Evolutionary conservation across 2,113 vertebrate species (phyloP), one percentile per base, ranked within the genome.

Genomic region (Seriola dumerili): DNA sequence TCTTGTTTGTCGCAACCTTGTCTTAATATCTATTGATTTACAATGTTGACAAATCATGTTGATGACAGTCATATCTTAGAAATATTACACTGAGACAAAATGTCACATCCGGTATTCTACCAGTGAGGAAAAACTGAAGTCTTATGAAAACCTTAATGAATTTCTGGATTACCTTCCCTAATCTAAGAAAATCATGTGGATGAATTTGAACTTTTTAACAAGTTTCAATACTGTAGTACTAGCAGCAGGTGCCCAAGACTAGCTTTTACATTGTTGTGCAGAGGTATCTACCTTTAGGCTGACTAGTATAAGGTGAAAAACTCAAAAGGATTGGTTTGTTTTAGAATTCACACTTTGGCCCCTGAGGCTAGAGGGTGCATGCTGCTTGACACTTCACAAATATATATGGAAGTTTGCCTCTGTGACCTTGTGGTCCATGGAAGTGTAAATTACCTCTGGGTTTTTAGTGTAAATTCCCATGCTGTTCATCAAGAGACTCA

Each of bases 11-110:
- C 83, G 78, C 64, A 76, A 87, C 62, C 74, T 73, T 1, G 3
- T 74, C 66, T 88, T 81, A 67, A 75, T 81, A 83, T 88, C 62
- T 64, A 73, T 65, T 76, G 38, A 54, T 66, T 84, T 79, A 72
- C 50, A 77, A 48, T 84, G 69, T 68, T 77, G 63, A 63, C 52
- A 75, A 84, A 83, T 90, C 69, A 89, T 59, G 48, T 61, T 89
- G 78, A 87, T 87, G 83, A 77, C 64, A 83, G 48, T 50, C 69
- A 58, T 84, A 78, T 83, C 59, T 81, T 73, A 34, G 63, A 83
- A 78, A 69, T 82, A 76, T 72, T 85, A 46, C 74, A 63, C 44
- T 32, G 55, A 55, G 16, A 54, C 10, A 25, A 81, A 83, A 80
- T 21, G 55, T 66, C 57, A 71, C 64, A 59, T 72, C 23, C 14